Base-by-base conservation (phyloP, 2,888 invertebrate genomes). In the Byasa hedistus region DNA sequence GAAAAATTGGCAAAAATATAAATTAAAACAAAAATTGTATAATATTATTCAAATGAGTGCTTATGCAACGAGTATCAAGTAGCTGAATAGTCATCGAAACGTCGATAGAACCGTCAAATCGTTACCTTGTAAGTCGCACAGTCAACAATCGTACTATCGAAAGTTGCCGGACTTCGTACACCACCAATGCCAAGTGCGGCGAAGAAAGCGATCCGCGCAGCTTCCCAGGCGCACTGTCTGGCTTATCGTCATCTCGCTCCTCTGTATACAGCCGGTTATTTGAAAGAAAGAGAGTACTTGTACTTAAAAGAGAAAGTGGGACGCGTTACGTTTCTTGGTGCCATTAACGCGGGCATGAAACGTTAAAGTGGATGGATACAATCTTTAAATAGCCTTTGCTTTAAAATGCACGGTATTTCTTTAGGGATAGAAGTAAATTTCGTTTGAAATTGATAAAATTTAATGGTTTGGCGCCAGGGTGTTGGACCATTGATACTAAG, bases 271-370 rank as follows among this genome's bases (percentile, higher is more conserved):
- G 72, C 71, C 65, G 68, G 70, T 12, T 69, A 72, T 73, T 75
- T 74, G 79, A 74, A 76, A 79, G 87, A 90, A 79, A 83, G 87
- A 89, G 88, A 90, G 85, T 65, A 80, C 80, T 77, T 81, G 80
- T 80, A 85, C 83, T 87, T 89, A 90, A 91, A 91, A 91, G 91
- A 91, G 91, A 91, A 91, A 91, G 91, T 91, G 91, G 91, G 91
- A 89, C 91, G 91, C 83, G 89, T 87, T 91, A 89, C 83, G 91
- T 90, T 91, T 87, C 89, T 85, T 86, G 84, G 81, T 89, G 85
- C 87, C 85, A 91, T 91, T 90, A 89, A 80, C 87, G 85, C 85
- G 89, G 86, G 86, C 89, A 87, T 87, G 87, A 90, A 87, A 90
- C 89, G 88, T 87, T 85, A 87, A 88, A 86, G 84, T 82, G 84